Conservation (phyloP, 2,113 vertebrate species). For the Lucifuga dentata region DNA sequence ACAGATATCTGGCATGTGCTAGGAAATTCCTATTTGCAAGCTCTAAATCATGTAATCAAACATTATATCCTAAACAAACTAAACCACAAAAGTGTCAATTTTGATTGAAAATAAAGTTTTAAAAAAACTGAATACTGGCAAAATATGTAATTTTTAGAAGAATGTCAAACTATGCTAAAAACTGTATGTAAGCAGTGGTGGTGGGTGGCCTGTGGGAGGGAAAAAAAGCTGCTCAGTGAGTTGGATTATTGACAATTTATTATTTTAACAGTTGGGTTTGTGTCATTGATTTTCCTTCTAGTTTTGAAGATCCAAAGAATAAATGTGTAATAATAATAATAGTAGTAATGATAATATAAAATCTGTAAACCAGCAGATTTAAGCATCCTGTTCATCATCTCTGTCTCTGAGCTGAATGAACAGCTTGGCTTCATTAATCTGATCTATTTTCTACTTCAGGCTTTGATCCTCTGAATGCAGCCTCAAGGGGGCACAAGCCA, state of each 20-base stretch:
- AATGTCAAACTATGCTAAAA: too few relatives aligned
- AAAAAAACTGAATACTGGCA: too few relatives aligned
- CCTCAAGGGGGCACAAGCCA: too few relatives aligned
- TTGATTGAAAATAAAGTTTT: too few relatives aligned
- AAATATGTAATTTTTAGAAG: too few relatives aligned
- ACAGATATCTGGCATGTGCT: not conserved
- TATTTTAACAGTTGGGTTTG: not conserved
- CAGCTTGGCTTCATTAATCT: constrained; percentile 67
- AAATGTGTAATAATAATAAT: constrained; percentile 11
- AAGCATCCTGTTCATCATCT: constrained; percentile 34
- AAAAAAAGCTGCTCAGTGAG: not conserved
- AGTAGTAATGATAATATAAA: too few relatives aligned
- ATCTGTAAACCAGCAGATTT: constrained; percentile 13
- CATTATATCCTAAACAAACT: too few relatives aligned
- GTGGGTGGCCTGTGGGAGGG: not conserved
- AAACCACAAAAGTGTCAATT: too few relatives aligned
- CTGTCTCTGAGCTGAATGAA: constrained; percentile 48
- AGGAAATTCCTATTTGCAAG: not conserved
- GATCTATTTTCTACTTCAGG: constrained; percentile 52
- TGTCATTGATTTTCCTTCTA: too few relatives aligned
- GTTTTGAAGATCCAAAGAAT: too few relatives aligned
- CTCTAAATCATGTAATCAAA: too few relatives aligned
- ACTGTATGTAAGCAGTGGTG: not conserved
- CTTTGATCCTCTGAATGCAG: too few relatives aligned
- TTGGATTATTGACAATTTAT: not conserved